phyloP scores from a whole-genome alignment of 2,888 invertebrate genomes.

The Bombylius discolor region DNA sequence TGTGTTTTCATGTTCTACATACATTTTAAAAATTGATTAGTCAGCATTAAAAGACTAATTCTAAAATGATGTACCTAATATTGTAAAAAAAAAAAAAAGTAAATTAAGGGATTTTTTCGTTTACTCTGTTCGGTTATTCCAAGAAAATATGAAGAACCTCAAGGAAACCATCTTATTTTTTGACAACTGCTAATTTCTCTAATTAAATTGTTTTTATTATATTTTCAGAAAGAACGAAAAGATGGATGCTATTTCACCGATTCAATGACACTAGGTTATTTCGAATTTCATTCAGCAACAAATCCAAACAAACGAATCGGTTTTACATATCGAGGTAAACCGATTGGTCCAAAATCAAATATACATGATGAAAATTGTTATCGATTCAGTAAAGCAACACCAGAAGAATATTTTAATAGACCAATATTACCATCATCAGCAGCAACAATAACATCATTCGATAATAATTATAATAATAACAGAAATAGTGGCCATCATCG shows the following conservation, averaged over 20 bases:
- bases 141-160: too few relatives aligned
- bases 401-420: conserved; percentile 30
- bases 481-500: conserved; percentile 1
- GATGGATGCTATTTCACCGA: conserved; percentile 37
- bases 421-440: not conserved
- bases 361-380: conserved; percentile 32
- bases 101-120: too few relatives aligned
- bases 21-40: too few relatives aligned
- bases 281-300: conserved; percentile 33
- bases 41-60: too few relatives aligned
- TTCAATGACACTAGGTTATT: conserved; percentile 34
- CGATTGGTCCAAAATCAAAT: conserved; percentile 32
- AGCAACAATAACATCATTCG: conserved; percentile 13
- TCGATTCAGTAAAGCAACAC: conserved; percentile 32
- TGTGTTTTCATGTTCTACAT: too few relatives aligned
- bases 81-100: too few relatives aligned
- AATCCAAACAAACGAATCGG: conserved; percentile 33
- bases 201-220: not conserved
- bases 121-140: too few relatives aligned
- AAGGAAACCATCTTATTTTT: too few relatives aligned
- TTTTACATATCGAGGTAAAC: conserved; percentile 35
- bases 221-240: conserved; percentile 30
- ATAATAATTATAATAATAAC: conserved; percentile 7
- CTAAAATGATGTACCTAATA: too few relatives aligned
- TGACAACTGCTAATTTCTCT: too few relatives aligned